These are phyloP conservation scores for Chelonus insularis DNA, from an alignment of 1,140 invertebrate genomes.

Conservation along the genomic window DNA sequence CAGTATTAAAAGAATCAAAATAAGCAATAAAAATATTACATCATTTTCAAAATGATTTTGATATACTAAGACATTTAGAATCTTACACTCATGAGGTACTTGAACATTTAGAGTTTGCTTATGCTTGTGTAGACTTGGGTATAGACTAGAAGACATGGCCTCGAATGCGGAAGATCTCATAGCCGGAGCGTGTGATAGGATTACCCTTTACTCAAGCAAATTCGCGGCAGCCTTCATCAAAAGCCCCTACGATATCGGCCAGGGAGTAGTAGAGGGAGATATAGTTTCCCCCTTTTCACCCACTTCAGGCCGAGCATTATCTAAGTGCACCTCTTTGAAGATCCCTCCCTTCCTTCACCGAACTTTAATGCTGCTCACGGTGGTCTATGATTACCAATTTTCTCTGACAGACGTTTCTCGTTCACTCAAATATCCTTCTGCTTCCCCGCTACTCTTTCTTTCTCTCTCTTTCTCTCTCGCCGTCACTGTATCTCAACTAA, in stretches of 20 bases:
- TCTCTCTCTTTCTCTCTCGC: constrained; percentile 1
- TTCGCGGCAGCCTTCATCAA: constrained; percentile 58
- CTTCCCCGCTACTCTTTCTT: neutral
- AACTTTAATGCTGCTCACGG: constrained; percentile 59
- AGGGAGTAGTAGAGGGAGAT: constrained; percentile 15
- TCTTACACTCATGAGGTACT: no score
- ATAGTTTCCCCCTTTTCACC: constrained; percentile 25
- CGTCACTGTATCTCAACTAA: neutral
- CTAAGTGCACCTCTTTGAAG: constrained; percentile 62
- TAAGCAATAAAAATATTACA: no score
- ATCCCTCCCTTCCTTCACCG: constrained; percentile 47
- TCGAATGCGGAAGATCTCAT: constrained; percentile 54
- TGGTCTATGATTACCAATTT: constrained; percentile 63
- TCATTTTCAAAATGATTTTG: no score
- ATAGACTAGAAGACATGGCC: constrained; percentile 18
- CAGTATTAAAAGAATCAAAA: no score
- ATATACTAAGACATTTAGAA: no score
- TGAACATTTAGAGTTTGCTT: no score
- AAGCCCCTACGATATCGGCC: constrained; percentile 46
- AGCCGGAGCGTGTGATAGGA: constrained; percentile 59
- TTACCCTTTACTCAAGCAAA: constrained; percentile 62
- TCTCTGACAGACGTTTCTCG: constrained; percentile 54
- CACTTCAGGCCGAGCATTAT: constrained; percentile 53
- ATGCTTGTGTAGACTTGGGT: no score
- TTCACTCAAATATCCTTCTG: neutral